Evolutionary conservation across 1,140 invertebrate species (phyloP), one percentile per base, ranked within the genome.

Genomic region (Bombus picipes): DNA sequence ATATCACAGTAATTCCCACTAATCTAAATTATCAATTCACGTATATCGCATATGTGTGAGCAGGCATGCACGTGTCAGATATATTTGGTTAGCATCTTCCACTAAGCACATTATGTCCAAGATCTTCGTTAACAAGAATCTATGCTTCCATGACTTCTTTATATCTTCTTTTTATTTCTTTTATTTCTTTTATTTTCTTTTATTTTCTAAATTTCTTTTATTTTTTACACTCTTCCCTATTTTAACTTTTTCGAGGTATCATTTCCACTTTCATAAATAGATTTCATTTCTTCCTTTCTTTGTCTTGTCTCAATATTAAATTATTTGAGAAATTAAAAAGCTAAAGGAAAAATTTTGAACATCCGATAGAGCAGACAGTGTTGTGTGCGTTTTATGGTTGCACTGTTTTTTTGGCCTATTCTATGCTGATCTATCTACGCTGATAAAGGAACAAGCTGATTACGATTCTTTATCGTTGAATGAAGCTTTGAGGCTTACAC

Each of bases 351-450:
- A 34, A 34, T 53, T 22, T 22, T 22, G 1, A 65, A 65, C 5
- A 65, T 13, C 28, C 28, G 10, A 62, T 3, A 62, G 28, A 62
- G 12, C 28, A 62, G 59, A n/a, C 12, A 62, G 28, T 12, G 28
- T n/a, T 10, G 59, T 5, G 28, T 59, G 25, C 25, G 28, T 53
- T 85, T 78, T 78, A 89, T 88, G 28, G 34, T 28, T 83, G 80
- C 72, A 86, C 34, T 32, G 59, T 86, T 41, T 34, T 78, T 62
- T 62, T 22, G 15, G 28, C 15, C 8, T 66, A 18, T 66, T 34
- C 15, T 32, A 65, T 34, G n/a, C 32, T 74, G 53, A 53, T 87
- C 41, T 8, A 70, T 70, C 59, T 8, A 18, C 39, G 3, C 12
- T 66, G 66, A 77, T 66, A 73, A 76, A 72, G n/a, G 34, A 47